Percentiles rank a stretch among this genome's conserved stretches.
phyloP scores from a whole-genome alignment of 1,140 invertebrate species.

The Mercenaria mercenaria region DNA sequence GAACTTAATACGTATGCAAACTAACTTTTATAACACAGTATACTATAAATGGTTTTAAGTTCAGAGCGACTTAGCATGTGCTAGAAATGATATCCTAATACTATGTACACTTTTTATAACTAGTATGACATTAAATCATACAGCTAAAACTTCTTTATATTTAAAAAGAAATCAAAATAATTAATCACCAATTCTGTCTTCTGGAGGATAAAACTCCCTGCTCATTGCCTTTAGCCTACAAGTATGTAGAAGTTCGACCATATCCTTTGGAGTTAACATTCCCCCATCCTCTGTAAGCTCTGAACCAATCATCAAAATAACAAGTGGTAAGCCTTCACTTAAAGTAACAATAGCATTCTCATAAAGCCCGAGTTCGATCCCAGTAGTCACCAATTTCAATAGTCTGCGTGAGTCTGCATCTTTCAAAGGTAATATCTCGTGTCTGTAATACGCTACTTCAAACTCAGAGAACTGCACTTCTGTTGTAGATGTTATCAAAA shows the following conservation, averaged over 20 bases:
- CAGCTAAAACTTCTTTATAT: too few species aligned
- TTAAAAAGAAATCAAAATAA: too few species aligned
- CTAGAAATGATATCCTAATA: too few species aligned
- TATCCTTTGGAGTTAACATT: constrained; percentile 35
- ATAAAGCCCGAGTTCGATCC: too few species aligned
- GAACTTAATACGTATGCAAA: too few species aligned
- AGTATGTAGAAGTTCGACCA: constrained; percentile 53
- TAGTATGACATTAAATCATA: too few species aligned
- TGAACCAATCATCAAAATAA: constrained; percentile 45
- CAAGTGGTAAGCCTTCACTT: constrained; percentile 49
- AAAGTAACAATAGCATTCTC: constrained; percentile 22
- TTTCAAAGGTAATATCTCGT: constrained; percentile 35
- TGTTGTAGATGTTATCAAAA: constrained; percentile 61
- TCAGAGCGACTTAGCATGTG: too few species aligned
- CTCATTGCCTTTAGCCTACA: constrained; percentile 46
- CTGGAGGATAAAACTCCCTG: constrained; percentile 49
- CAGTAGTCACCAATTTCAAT: too few species aligned
- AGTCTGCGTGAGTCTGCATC: not conserved
- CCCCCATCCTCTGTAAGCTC: constrained; percentile 37
- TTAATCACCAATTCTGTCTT: constrained; percentile 50
- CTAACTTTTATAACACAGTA: too few species aligned
- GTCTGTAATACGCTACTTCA: constrained; percentile 3
- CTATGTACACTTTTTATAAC: too few species aligned
- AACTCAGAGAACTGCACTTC: not conserved
- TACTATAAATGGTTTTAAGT: too few species aligned